These are phyloP conservation scores for Dasysyrphus tricinctus DNA, from an alignment of 2,888 invertebrate genomes.

Conservation along the genomic window DNA sequence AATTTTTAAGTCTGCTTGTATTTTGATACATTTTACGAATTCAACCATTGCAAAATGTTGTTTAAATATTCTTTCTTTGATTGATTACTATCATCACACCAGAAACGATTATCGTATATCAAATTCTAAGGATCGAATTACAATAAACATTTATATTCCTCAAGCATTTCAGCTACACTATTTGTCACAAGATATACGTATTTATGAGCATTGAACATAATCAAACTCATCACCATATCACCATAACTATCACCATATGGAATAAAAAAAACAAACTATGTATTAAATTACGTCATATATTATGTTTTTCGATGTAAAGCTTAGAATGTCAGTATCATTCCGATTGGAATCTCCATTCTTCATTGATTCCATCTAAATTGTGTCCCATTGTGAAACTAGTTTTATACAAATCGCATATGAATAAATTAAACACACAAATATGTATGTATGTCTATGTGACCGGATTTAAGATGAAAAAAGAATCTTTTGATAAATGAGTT, in stretches of 20 bases:
- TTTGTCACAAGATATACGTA: not conserved
- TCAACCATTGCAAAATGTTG: too few relatives aligned
- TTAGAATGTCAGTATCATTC: not conserved
- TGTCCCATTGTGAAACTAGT: constrained; percentile 8
- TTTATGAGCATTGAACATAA: not conserved
- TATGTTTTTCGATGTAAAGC: not conserved
- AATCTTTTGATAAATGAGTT: not conserved
- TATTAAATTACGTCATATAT: not conserved
- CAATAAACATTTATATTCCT: not conserved
- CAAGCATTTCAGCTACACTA: not conserved
- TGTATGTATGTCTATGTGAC: not conserved
- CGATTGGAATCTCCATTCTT: not conserved
- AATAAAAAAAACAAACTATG: not conserved
- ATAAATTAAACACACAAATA: not conserved
- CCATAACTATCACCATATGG: too few relatives aligned
- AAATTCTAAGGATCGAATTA: not conserved
- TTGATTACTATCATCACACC: not conserved
- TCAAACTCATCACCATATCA: not conserved
- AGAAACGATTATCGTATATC: not conserved
- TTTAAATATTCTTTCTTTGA: too few relatives aligned
- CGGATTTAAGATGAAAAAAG: not conserved
- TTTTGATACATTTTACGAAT: too few relatives aligned
- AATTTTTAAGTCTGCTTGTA: too few relatives aligned
- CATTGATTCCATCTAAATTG: not conserved
- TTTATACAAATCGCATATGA: not conserved